A percentile compares a stretch with the other conserved stretches of the same genome.
Evolutionary conservation across 92 coral and sea anemone genomes (phyloP).

Genomic region (Zoanthus gigantus): DNA sequence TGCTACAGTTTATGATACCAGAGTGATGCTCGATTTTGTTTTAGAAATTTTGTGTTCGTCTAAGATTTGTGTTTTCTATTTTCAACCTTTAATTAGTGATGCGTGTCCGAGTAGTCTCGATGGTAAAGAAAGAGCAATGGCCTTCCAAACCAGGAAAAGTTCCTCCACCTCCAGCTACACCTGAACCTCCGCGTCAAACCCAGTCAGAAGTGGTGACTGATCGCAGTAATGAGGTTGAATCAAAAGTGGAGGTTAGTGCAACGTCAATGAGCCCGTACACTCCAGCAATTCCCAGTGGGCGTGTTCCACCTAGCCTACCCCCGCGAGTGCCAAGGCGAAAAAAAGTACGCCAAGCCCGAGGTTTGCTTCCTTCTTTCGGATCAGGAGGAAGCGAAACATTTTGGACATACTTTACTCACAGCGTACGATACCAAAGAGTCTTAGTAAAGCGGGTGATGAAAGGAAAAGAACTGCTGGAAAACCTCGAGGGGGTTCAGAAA

Average conservation of each 20-base stretch:
- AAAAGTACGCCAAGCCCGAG: slow-evolving; percentile 31
- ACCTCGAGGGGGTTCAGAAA: slow-evolving; percentile 39
- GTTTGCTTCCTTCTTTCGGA: slow-evolving; percentile 25
- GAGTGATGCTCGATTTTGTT: too few species aligned
- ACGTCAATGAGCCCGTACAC: neutral
- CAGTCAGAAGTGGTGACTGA: neutral
- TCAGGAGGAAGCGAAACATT: neutral
- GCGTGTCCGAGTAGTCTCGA: slow-evolving; percentile 31
- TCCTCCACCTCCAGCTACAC: slow-evolving; percentile 20
- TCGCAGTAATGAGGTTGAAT: slow-evolving; percentile 8
- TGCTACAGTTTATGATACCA: too few species aligned
- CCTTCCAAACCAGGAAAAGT: slow-evolving; percentile 24
- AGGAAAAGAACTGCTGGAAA: slow-evolving; percentile 58
- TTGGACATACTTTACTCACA: neutral
- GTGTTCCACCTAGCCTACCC: slow-evolving; percentile 18
- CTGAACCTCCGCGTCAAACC: neutral
- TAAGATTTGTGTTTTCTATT: neutral
- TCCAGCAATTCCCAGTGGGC: neutral
- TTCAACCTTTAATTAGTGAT: neutral
- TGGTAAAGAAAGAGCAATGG: slow-evolving; percentile 29
- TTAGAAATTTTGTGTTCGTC: too few species aligned
- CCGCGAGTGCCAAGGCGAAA: slow-evolving; percentile 19
- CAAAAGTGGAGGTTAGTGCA: neutral
- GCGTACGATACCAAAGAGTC: slow-evolving; percentile 59
- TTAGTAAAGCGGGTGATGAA: slow-evolving; percentile 69